Evolutionary conservation across 2,797 vertebrate genomes (phyloP), one percentile per base, ranked within the genome.

Genomic region (Jordanella pulchra): DNA sequence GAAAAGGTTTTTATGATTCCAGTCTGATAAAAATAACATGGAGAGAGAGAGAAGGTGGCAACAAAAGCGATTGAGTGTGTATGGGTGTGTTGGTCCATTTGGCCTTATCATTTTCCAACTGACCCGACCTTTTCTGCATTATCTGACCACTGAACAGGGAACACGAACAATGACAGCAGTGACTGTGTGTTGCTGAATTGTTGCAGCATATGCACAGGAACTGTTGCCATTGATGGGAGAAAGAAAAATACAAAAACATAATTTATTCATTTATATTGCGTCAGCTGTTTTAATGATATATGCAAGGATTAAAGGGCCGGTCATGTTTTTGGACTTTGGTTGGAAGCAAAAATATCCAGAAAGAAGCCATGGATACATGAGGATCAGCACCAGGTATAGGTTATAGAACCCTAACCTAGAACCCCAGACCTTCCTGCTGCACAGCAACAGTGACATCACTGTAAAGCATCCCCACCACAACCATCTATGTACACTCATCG

Each of bases 11-110:
- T 42, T 58, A 64, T 21, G 44, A 68, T 77, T 80, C 80, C 67
- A 35, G 88, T 89, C 87, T 78, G 89, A 89, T 87, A 79, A 86
- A 72, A 47, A 23, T 51, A 69, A 79, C 72, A 1, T 39, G 35
- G 35, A 80, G 60, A 79, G 45, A 71, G 51, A 68, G 50, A n/a
- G 56, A 65, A 32, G 58, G 32, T 39, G 58, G 58, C 21, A n/a
- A n/a, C n/a, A n/a, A n/a, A 61, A 39, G 11, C 35, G 1, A 35
- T 23, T 21, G 10, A 35, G 30, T 23, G 58, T 11, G 55, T 53
- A 56, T 67, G 35, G 53, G 70, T 25, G 50, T 27, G 61, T 60
- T 28, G 60, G 44, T 39, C 67, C 71, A 76, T 73, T 73, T 84
- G 72, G 69, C 23, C 69, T 86, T 65, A 76, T 86, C 54, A 5